These are phyloP conservation scores for Halcyon malimbica DNA, from an alignment of 2,113 vertebrate genomes.

Conservation along the genomic window DNA sequence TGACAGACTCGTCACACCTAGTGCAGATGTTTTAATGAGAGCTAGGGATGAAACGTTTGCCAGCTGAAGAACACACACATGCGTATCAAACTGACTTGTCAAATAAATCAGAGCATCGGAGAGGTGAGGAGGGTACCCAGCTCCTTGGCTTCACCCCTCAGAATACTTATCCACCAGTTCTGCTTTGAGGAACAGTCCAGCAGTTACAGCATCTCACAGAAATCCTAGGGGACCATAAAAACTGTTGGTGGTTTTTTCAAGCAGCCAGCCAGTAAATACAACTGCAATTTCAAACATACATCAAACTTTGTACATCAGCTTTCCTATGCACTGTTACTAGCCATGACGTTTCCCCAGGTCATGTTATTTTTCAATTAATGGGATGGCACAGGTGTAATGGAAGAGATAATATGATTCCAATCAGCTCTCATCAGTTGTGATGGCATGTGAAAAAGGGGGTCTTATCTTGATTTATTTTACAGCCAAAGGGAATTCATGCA, in stretches of 20 bases:
- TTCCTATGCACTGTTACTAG: background rate
- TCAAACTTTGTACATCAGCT: background rate
- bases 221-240: background rate
- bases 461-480: background rate
- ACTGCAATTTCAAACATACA: background rate
- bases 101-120: background rate
- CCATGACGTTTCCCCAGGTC: background rate
- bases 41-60: background rate
- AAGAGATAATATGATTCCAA: background rate
- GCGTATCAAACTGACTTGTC: background rate
- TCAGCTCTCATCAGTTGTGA: background rate
- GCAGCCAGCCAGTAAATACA: background rate
- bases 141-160: background rate
- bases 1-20: background rate
- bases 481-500: background rate
- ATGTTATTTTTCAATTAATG: conserved; percentile 1
- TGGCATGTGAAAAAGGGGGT: background rate
- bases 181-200: background rate
- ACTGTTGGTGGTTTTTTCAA: background rate
- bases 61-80: background rate
- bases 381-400: background rate
- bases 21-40: background rate
- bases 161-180: background rate
- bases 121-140: background rate
- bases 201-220: background rate